Percentiles rank a stretch among this genome's conserved stretches.
These are phyloP conservation scores for Elymnias hypermnestra DNA, from an alignment of 1,140 invertebrate species.

Conservation along the genomic window DNA sequence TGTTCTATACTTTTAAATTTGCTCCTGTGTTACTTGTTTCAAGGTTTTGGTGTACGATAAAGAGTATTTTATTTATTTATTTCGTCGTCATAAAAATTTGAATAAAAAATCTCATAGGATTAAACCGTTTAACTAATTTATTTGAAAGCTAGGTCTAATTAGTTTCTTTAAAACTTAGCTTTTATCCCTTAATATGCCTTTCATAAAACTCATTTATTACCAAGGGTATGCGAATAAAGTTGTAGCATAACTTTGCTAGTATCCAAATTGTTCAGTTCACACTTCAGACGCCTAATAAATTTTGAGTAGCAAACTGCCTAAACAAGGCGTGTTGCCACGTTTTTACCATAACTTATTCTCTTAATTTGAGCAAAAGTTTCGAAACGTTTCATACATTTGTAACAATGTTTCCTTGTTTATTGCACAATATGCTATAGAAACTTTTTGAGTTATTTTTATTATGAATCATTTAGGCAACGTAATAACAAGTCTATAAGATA, in stretches of 20 bases:
- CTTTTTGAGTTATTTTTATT: too few species aligned
- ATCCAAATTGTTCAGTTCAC: constrained; percentile 16
- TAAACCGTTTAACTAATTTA: too few species aligned
- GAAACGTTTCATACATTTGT: background rate
- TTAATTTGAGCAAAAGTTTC: constrained; percentile 5
- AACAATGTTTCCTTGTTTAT: constrained; percentile 3
- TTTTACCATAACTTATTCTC: constrained; percentile 13
- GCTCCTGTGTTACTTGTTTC: too few species aligned
- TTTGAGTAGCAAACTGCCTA: constrained; percentile 16
- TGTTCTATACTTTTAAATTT: too few species aligned
- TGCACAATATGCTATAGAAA: too few species aligned
- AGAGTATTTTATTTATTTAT: too few species aligned
- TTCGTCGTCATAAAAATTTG: too few species aligned
- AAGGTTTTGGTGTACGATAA: too few species aligned
- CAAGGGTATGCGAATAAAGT: constrained; percentile 1
- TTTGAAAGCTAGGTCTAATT: background rate
- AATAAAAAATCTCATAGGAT: too few species aligned
- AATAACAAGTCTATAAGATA: too few species aligned
- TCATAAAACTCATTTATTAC: constrained; percentile 5
- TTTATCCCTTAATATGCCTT: background rate
- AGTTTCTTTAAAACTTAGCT: too few species aligned
- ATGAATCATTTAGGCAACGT: too few species aligned
- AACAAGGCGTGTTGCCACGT: constrained; percentile 16
- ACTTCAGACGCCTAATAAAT: constrained; percentile 21
- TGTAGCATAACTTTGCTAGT: constrained; percentile 12